phyloP scores from a whole-genome alignment of 37 sponge, comb jelly and placozoan genomes.

The Oscarella lobularis region DNA sequence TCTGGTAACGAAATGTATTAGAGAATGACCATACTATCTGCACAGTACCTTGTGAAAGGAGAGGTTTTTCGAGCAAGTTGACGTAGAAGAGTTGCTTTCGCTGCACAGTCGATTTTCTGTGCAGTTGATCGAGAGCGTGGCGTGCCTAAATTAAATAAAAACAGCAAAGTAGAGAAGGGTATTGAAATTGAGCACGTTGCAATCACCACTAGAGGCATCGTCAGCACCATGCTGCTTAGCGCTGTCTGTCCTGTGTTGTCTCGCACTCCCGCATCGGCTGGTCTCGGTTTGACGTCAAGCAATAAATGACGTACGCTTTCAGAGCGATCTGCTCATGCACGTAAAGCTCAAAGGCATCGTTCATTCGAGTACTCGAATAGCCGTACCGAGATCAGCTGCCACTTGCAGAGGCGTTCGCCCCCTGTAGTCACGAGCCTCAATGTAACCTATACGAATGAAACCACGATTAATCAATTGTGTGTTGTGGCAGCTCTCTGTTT shows the following conservation, averaged over 20 bases:
- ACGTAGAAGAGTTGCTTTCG: neutral
- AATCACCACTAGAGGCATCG: constrained; percentile 40
- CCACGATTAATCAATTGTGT: neutral
- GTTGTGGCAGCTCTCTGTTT: neutral
- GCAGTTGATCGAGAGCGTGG: neutral
- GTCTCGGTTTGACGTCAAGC: constrained; percentile 15
- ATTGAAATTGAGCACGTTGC: no score
- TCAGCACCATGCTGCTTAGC: constrained; percentile 25
- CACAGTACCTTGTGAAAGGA: no score
- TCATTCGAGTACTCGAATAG: no score
- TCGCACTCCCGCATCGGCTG: constrained; percentile 15
- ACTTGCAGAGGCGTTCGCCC: constrained; percentile 58
- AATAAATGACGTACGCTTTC: constrained; percentile 15
- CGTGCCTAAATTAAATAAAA: neutral
- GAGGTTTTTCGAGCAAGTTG: constrained; percentile 1
- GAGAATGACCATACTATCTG: no score
- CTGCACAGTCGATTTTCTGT: neutral
- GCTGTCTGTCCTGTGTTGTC: constrained; percentile 24
- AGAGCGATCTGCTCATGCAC: constrained; percentile 20
- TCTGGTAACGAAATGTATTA: no score
- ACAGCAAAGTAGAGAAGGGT: no score
- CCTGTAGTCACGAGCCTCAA: constrained; percentile 15
- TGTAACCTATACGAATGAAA: neutral
- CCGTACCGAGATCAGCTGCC: constrained; percentile 62
- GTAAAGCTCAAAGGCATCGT: no score